Conservation (phyloP, 2,888 invertebrate species). For the Corbicula japonica region DNA sequence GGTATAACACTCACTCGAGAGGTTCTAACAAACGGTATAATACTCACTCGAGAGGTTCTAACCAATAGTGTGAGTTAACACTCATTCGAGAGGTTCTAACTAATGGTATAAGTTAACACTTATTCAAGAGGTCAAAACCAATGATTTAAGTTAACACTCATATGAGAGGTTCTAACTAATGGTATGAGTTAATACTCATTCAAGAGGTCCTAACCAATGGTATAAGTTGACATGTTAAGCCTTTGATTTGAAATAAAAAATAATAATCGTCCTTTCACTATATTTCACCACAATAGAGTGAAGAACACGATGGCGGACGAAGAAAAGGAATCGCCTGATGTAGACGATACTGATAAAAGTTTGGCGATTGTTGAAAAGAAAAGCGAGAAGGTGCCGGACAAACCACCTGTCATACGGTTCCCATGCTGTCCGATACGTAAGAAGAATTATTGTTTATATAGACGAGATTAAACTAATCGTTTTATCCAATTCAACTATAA, state of each 20-base stretch:
- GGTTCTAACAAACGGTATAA: no score
- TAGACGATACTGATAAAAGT: not conserved
- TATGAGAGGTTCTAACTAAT: no score
- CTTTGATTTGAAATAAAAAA: not conserved
- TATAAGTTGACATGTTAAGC: not conserved
- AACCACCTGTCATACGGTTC: constrained; percentile 58
- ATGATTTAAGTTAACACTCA: no score
- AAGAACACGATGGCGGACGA: not conserved
- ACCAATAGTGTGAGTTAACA: no score
- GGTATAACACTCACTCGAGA: no score
- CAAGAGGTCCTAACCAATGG: not conserved
- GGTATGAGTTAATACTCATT: no score
- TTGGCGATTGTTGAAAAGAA: no score
- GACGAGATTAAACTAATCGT: not conserved
- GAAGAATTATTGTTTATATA: not conserved
- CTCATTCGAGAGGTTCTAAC: no score
- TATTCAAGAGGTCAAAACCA: no score
- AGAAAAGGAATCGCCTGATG: not conserved
- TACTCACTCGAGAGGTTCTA: no score
- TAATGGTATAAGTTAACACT: no score
- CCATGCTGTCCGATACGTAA: constrained; percentile 64
- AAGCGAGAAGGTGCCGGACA: constrained; percentile 46
- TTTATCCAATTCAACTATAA: not conserved
- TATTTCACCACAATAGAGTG: not conserved
- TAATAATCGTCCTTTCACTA: not conserved